These are phyloP conservation scores for Epizoanthus ramosus DNA, from an alignment of 92 coral and sea anemone genomes.

Conservation along the genomic window DNA sequence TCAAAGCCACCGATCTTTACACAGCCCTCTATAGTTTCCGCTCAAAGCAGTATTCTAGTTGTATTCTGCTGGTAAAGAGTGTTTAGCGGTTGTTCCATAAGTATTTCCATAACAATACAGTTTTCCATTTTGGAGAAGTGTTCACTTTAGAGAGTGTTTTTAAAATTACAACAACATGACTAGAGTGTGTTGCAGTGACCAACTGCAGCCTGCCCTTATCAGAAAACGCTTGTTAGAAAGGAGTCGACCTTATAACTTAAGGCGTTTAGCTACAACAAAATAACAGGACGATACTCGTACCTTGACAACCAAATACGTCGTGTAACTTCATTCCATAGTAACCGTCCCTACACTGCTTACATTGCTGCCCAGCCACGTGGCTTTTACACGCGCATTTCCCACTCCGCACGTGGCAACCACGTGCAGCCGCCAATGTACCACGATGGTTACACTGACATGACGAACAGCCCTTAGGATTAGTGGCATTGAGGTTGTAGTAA, in stretches of 20 bases:
- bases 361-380: slow-evolving; percentile 78
- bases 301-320: slow-evolving; percentile 88
- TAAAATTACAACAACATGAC: no score
- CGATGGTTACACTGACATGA: slow-evolving; percentile 75
- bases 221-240: neutral
- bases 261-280: neutral
- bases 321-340: slow-evolving; percentile 65
- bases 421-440: slow-evolving; percentile 83
- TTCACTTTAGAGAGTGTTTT: no score
- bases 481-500: slow-evolving; percentile 75
- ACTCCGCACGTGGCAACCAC: slow-evolving; percentile 68
- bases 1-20: no score
- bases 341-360: slow-evolving; percentile 79
- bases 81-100: no score
- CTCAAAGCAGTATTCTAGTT: no score
- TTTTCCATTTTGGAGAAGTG: no score
- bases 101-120: no score
- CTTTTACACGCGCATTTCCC: slow-evolving; percentile 87
- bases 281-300: slow-evolving; percentile 24
- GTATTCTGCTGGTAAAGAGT: no score
- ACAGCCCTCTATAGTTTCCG: no score
- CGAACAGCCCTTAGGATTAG: slow-evolving; percentile 75
- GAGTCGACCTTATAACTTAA: neutral
- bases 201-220: no score
- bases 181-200: no score